These are phyloP conservation scores for Macrobrachium nipponense DNA, from an alignment of 1,140 invertebrate species.

Conservation along the genomic window DNA sequence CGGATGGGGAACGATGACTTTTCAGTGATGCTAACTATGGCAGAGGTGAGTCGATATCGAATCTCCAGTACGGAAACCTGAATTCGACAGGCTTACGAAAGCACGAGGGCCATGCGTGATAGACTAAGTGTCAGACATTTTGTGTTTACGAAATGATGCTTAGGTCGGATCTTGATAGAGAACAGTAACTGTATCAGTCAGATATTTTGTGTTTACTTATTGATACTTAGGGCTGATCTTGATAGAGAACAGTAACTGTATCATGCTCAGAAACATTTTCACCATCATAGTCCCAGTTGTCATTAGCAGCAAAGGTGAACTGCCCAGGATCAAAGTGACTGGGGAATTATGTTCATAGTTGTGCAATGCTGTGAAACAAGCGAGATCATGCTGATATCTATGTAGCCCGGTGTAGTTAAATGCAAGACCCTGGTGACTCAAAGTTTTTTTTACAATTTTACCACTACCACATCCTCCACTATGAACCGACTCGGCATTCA, in stretches of 20 bases:
- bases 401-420: not conserved
- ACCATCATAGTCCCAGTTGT: slow-evolving; percentile 19
- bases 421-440: slow-evolving; percentile 12
- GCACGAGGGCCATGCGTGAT: slow-evolving; percentile 19
- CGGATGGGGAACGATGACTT: too few relatives aligned
- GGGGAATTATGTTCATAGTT: not conserved
- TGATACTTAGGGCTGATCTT: too few relatives aligned
- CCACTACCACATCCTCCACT: not conserved
- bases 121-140: not conserved
- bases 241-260: not conserved
- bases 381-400: slow-evolving; percentile 21
- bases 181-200: not conserved
- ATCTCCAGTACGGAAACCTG: too few relatives aligned
- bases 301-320: not conserved
- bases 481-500: slow-evolving; percentile 9
- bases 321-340: slow-evolving; percentile 9
- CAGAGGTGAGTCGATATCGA: too few relatives aligned
- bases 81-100: too few relatives aligned
- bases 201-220: too few relatives aligned
- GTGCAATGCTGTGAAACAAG: slow-evolving; percentile 12
- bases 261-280: slow-evolving; percentile 11
- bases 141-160: too few relatives aligned
- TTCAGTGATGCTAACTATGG: too few relatives aligned
- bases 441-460: slow-evolving; percentile 6
- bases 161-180: not conserved